Evolutionary conservation across 2,888 invertebrate genomes (phyloP).

Genomic region (Thymelicus acteon): DNA sequence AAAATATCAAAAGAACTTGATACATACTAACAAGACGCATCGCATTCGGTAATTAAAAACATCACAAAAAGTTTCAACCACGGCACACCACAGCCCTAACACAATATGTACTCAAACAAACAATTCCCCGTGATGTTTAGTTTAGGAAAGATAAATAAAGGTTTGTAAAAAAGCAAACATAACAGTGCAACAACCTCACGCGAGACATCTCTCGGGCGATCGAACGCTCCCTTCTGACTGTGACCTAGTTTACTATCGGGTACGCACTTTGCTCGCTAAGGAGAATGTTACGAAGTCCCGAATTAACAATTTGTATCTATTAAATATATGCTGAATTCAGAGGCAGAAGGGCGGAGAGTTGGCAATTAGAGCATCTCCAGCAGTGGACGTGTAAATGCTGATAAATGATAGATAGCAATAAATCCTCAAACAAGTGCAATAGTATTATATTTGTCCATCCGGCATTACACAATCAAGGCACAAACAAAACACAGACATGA

Average conservation of each 20-base stretch:
- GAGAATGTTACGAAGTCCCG: neutral
- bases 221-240: conserved; percentile 41
- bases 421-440: no score
- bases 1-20: no score
- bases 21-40: neutral
- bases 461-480: no score
- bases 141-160: conserved; percentile 15
- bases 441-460: no score
- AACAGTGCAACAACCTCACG: conserved; percentile 34
- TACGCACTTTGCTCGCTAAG: conserved; percentile 36
- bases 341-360: no score
- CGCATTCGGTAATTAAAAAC: neutral
- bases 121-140: neutral
- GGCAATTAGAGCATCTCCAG: no score
- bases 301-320: no score
- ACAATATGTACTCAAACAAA: neutral
- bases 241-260: conserved; percentile 41
- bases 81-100: conserved; percentile 5
- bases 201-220: conserved; percentile 37
- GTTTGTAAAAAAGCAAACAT: conserved; percentile 27
- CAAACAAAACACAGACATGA: no score
- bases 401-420: no score
- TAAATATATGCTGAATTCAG: no score
- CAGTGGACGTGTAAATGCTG: no score
- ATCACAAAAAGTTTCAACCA: neutral